Percentiles rank a stretch among this genome's conserved stretches.
phyloP scores from a whole-genome alignment of 1,140 invertebrate genomes.

The Centruroides sculpturatus region DNA sequence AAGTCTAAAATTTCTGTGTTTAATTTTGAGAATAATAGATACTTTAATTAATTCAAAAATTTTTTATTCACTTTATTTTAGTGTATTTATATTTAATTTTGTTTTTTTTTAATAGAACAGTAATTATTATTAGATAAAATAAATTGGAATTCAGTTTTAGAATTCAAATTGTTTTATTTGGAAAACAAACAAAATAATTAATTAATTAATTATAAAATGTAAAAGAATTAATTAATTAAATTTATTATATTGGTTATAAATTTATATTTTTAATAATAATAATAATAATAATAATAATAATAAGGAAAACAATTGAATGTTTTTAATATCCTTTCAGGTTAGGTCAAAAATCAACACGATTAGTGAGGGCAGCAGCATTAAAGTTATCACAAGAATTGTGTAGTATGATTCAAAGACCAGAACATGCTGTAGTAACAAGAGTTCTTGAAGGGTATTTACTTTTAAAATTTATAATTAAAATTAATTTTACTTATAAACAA shows the following conservation, averaged over 20 bases:
- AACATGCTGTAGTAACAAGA: constrained; percentile 74
- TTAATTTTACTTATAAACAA: neutral
- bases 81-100: constrained; percentile 1
- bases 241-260: no score
- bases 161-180: no score
- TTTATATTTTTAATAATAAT: no score
- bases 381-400: constrained; percentile 92
- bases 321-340: constrained; percentile 46
- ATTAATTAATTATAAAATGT: no score
- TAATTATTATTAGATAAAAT: no score
- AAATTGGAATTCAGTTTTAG: no score
- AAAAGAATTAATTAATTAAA: no score
- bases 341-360: constrained; percentile 90
- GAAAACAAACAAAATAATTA: no score
- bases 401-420: constrained; percentile 75
- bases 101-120: neutral
- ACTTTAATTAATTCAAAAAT: no score
- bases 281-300: no score
- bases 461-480: neutral
- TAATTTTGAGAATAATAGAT: neutral
- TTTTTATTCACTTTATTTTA: neutral
- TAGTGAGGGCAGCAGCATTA: constrained; percentile 89
- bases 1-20: constrained; percentile 23
- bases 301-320: no score
- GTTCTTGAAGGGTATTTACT: constrained; percentile 40